Evolutionary conservation across 2,113 vertebrate genomes (phyloP).

Genomic region (Excalfactoria chinensis): DNA sequence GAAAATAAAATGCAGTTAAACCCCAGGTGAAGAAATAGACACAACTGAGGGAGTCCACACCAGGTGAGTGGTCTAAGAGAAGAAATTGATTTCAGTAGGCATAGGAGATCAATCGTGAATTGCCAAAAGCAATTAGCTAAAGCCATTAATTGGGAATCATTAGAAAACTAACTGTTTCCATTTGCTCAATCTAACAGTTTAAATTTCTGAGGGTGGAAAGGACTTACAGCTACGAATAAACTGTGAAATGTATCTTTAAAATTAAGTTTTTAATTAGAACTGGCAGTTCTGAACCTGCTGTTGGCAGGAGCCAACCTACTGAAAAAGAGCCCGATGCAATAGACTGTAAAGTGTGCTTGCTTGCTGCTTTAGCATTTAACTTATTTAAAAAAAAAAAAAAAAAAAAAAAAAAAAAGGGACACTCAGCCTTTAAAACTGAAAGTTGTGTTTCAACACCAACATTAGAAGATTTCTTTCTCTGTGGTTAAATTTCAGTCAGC

Average conservation of each 20-base stretch:
- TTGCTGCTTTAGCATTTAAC: conserved; percentile 29
- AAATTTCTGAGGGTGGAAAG: conserved; percentile 33
- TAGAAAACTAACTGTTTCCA: conserved; percentile 12
- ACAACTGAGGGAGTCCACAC: not conserved
- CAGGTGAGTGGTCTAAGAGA: not conserved
- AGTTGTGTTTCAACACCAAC: conserved; percentile 36
- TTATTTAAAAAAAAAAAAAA: not conserved
- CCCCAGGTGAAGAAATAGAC: not conserved
- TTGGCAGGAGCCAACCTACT: conserved; percentile 55
- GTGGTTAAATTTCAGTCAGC: not conserved
- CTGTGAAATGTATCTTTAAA: conserved; percentile 71
- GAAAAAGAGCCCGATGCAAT: conserved; percentile 39
- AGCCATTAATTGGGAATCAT: not conserved
- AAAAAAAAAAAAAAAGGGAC: not conserved
- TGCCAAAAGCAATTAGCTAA: conserved; percentile 23
- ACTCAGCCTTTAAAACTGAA: conserved; percentile 40
- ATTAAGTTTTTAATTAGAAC: conserved; percentile 73
- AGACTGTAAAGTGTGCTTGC: conserved; percentile 41
- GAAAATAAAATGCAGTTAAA: conserved; percentile 30
- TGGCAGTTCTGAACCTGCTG: conserved; percentile 67
- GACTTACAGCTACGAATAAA: conserved; percentile 43
- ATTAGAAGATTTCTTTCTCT: not conserved
- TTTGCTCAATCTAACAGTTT: conserved; percentile 25
- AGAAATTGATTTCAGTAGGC: conserved; percentile 2
- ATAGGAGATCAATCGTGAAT: not conserved